These are phyloP conservation scores for Lasaia peninsularis DNA, from an alignment of 1,140 invertebrate genomes.

Conservation along the genomic window DNA sequence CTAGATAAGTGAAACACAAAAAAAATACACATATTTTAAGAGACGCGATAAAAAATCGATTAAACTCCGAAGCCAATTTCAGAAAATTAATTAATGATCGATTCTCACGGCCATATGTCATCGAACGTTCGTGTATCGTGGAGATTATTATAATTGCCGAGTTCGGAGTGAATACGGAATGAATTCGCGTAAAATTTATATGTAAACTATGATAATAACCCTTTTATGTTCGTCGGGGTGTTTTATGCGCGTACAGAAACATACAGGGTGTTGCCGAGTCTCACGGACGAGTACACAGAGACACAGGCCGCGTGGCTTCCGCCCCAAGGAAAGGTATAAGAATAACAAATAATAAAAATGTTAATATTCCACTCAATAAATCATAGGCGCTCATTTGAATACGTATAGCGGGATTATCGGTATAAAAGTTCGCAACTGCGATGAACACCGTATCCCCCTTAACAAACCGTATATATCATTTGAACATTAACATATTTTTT, in stretches of 20 bases:
- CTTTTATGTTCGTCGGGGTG: slow-evolving; percentile 46
- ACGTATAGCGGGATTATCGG: slow-evolving; percentile 69
- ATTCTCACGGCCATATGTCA: slow-evolving; percentile 74
- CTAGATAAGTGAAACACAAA: slow-evolving; percentile 5
- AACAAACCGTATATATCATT: slow-evolving; percentile 41
- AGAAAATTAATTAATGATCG: slow-evolving; percentile 58
- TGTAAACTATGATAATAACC: slow-evolving; percentile 75
- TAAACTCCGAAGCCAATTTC: slow-evolving; percentile 32
- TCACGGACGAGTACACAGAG: slow-evolving; percentile 72
- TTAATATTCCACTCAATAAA: slow-evolving; percentile 79
- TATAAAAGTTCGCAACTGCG: slow-evolving; percentile 61
- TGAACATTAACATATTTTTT: slow-evolving; percentile 57
- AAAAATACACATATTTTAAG: neutral
- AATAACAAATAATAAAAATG: slow-evolving; percentile 80
- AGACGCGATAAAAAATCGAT: slow-evolving; percentile 4
- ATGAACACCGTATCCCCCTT: slow-evolving; percentile 36
- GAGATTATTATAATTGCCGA: slow-evolving; percentile 71
- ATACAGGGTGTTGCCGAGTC: slow-evolving; percentile 48
- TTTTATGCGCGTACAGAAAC: slow-evolving; percentile 44
- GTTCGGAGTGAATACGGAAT: slow-evolving; percentile 67
- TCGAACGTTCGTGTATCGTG: slow-evolving; percentile 65
- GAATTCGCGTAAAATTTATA: slow-evolving; percentile 76
- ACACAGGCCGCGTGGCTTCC: slow-evolving; percentile 73
- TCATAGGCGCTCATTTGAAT: slow-evolving; percentile 77
- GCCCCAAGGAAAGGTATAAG: slow-evolving; percentile 74